Conservation (phyloP, 2,113 vertebrate species). For the Apodemus speciosus region DNA sequence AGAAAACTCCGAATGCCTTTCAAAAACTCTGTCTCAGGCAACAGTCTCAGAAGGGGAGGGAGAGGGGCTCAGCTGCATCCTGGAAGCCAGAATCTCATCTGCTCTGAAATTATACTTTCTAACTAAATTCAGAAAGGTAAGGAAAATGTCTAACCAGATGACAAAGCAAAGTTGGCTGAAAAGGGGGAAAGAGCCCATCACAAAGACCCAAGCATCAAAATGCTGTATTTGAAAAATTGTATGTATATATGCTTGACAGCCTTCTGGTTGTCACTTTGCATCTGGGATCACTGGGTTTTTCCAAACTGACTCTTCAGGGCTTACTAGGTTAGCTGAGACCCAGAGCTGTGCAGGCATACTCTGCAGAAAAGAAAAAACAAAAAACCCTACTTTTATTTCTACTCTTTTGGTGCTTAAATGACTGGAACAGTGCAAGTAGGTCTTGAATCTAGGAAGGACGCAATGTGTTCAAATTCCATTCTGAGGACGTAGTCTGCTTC, state of each 20-base stretch:
- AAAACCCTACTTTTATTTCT: not conserved
- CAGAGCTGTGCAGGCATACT: accelerated
- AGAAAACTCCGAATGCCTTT: conserved; percentile 60
- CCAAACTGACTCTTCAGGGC: not conserved
- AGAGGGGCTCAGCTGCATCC: not conserved
- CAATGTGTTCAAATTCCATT: not conserved
- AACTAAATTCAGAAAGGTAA: conserved; percentile 3
- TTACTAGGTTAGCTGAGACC: not conserved
- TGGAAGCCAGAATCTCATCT: not conserved
- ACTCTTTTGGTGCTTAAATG: not conserved
- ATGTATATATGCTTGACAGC: not conserved
- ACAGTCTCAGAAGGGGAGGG: conserved; percentile 30
- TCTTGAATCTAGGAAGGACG: not conserved
- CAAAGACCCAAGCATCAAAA: not conserved
- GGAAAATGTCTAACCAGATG: not conserved
- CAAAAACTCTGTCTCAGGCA: conserved; percentile 19
- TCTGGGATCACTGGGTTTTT: not conserved
- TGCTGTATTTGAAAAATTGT: not conserved
- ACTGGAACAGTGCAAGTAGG: not conserved
- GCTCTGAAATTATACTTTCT: conserved; percentile 21
- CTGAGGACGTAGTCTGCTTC: not conserved
- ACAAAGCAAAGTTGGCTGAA: not conserved
- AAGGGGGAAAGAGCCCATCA: not conserved
- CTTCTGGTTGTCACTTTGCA: not conserved
- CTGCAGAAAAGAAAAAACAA: not conserved